Evolutionary conservation across 2,797 vertebrate genomes (phyloP).

Genomic region (Brachyalestes nurse): DNA sequence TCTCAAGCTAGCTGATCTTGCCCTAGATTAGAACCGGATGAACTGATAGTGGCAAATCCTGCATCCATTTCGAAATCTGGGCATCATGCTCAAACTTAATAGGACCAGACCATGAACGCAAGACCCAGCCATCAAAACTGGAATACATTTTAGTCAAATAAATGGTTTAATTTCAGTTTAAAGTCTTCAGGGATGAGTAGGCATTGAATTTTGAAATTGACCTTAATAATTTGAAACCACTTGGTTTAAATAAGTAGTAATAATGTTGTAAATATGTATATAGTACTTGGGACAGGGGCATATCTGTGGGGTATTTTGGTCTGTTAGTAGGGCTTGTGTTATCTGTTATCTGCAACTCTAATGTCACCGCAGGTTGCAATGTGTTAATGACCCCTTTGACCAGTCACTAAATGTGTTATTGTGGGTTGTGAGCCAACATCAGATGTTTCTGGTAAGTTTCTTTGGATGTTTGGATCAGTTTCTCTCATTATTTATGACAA

Average conservation of each 20-base stretch:
- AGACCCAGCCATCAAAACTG: neutral
- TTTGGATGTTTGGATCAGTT: too few species aligned
- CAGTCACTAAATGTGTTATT: neutral
- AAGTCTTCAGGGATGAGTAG: neutral
- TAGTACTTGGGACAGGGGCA: too few species aligned
- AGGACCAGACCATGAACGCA: neutral
- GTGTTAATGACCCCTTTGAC: neutral
- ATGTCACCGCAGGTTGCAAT: neutral
- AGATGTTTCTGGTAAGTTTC: too few species aligned
- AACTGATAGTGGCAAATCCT: neutral
- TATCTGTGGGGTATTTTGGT: neutral
- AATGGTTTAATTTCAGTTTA: neutral
- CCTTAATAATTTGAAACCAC: too few species aligned
- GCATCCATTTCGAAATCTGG: neutral
- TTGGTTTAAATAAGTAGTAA: too few species aligned
- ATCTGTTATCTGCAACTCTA: neutral
- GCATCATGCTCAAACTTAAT: too few species aligned
- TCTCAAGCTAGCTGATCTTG: conserved; percentile 2
- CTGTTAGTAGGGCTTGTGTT: neutral
- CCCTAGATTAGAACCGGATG: neutral
- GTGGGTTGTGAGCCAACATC: neutral
- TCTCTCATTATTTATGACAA: too few species aligned
- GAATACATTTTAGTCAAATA: neutral
- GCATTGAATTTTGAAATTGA: too few species aligned
- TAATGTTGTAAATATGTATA: too few species aligned